Percentiles rank a stretch among this genome's conserved stretches.
phyloP scores from a whole-genome alignment of 2,113 vertebrate species.

The Catagonus wagneri region DNA sequence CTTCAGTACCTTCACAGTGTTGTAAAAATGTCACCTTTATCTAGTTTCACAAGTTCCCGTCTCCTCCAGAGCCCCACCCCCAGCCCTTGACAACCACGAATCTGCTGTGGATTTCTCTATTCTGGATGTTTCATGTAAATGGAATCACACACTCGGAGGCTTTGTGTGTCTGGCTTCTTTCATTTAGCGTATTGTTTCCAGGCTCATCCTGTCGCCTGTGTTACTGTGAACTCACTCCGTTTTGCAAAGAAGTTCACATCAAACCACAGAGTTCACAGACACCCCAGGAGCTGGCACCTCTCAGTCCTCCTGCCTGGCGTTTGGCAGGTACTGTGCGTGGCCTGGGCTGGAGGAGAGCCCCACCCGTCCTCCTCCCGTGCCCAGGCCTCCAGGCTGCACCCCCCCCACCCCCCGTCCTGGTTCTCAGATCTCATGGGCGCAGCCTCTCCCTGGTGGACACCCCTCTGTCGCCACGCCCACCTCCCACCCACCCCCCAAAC shows the following conservation, averaged over 20 bases:
- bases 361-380: not conserved
- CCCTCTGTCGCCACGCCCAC: not conserved
- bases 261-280: not conserved
- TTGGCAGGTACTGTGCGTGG: not conserved
- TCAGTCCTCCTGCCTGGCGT: not conserved
- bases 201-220: not conserved
- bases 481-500: not conserved
- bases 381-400: not conserved
- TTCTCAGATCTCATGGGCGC: too few relatives aligned
- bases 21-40: not conserved
- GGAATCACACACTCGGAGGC: fast-evolving
- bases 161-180: not conserved
- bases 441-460: fast-evolving
- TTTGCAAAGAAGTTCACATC: not conserved
- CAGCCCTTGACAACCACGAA: not conserved
- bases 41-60: not conserved
- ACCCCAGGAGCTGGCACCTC: fast-evolving
- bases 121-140: not conserved
- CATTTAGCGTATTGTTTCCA: fast-evolving
- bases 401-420: too few relatives aligned
- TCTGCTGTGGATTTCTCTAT: not conserved
- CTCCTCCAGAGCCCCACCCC: not conserved
- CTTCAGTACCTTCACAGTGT: too few relatives aligned
- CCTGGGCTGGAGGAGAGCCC: not conserved
- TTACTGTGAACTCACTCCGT: not conserved